phyloP scores from a whole-genome alignment of 2,797 vertebrate genomes.

The Sebastes steindachneri region DNA sequence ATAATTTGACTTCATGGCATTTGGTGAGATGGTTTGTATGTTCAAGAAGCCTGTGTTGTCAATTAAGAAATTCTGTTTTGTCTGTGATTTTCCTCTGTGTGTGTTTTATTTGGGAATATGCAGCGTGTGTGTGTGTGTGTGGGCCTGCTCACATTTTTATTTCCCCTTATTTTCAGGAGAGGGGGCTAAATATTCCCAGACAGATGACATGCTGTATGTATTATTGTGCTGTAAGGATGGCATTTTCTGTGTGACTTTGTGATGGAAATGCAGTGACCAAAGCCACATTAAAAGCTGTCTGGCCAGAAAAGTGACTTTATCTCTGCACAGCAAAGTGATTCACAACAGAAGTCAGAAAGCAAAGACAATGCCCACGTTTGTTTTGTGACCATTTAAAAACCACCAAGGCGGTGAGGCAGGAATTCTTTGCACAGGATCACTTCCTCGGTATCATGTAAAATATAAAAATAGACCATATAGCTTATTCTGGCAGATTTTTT shows the following conservation, averaged over 20 bases:
- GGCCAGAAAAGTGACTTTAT: neutral
- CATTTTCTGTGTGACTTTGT: constrained; percentile 22
- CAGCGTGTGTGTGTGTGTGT: neutral
- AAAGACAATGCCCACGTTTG: constrained; percentile 3
- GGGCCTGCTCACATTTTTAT: neutral
- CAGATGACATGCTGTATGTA: constrained; percentile 28
- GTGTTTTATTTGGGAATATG: neutral
- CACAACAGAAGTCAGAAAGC: neutral
- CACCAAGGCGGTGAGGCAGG: neutral
- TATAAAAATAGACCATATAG: neutral
- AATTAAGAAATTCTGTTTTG: constrained; percentile 25
- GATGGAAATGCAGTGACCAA: neutral
- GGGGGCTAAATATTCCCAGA: constrained; percentile 13
- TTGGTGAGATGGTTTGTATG: neutral
- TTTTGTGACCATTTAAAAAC: constrained; percentile 11
- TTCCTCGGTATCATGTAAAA: neutral
- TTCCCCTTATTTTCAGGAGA: neutral
- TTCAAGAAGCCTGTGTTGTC: constrained; percentile 14
- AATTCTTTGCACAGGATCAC: neutral
- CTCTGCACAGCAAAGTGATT: neutral
- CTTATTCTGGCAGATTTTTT: neutral
- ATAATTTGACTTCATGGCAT: neutral
- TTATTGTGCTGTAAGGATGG: constrained; percentile 1
- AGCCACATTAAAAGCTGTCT: constrained; percentile 6
- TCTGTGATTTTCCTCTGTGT: neutral